These are phyloP conservation scores for Anabas testudineus DNA, from an alignment of 2,797 vertebrate genomes.

Conservation along the genomic window DNA sequence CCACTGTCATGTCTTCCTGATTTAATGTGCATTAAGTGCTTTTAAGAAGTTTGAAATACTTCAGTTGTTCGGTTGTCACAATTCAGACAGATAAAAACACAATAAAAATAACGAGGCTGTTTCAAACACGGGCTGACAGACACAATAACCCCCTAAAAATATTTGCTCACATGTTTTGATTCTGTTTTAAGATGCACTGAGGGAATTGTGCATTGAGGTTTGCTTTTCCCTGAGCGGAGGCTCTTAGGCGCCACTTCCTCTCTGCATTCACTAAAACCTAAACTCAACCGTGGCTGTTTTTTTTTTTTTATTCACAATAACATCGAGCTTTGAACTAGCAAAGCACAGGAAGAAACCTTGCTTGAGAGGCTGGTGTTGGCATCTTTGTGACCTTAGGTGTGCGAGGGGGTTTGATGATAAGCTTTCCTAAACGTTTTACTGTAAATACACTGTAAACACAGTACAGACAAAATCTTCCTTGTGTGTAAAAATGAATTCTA, in stretches of 20 bases:
- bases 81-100: not conserved
- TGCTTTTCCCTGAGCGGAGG: not conserved
- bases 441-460: too few relatives aligned
- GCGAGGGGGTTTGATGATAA: too few relatives aligned
- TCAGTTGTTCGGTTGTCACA: constrained; percentile 27
- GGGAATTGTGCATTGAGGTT: not conserved
- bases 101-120: constrained; percentile 34
- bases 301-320: too few relatives aligned
- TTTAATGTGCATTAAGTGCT: constrained; percentile 3
- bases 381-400: not conserved
- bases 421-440: too few relatives aligned
- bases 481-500: too few relatives aligned
- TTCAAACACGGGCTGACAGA: constrained; percentile 25
- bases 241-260: not conserved
- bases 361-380: not conserved
- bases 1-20: constrained; percentile 11
- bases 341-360: not conserved
- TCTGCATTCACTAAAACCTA: too few relatives aligned
- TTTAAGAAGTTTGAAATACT: not conserved
- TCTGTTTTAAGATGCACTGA: not conserved
- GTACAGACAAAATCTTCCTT: too few relatives aligned
- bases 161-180: not conserved
- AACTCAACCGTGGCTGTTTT: too few relatives aligned
- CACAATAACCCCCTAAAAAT: constrained; percentile 11
- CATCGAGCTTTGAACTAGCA: not conserved